These are phyloP conservation scores for Pomatorhinus ruficollis DNA, from an alignment of 2,113 vertebrate species.

Conservation along the genomic window DNA sequence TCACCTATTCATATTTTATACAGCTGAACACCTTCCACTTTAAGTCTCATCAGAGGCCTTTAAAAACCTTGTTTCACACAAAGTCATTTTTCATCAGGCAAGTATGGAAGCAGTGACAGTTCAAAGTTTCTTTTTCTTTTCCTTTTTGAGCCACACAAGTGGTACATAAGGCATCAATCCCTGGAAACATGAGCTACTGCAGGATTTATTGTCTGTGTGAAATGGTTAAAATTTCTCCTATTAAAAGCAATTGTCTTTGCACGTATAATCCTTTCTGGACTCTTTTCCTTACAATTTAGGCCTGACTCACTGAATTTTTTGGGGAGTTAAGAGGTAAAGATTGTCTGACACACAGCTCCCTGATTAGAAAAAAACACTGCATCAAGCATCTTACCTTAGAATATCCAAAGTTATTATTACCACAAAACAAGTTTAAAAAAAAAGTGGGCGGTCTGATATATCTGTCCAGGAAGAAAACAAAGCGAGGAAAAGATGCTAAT, in stretches of 20 bases:
- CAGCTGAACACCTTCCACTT: conserved; percentile 53
- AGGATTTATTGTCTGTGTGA: not conserved
- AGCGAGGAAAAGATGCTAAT: rapidly evolving
- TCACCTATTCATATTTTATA: conserved; percentile 70
- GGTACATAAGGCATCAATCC: not conserved
- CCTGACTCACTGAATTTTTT: not conserved
- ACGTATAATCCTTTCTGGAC: not conserved
- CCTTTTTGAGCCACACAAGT: not conserved
- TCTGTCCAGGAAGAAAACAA: not conserved
- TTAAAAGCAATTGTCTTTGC: not conserved
- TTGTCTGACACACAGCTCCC: not conserved
- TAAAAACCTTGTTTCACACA: conserved; percentile 43
- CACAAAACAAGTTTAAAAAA: not conserved
- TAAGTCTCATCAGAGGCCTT: conserved; percentile 59
- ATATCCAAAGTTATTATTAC: not conserved
- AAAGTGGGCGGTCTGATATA: not conserved
- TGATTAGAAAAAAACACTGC: not conserved
- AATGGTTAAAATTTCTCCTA: not conserved
- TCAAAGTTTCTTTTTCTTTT: conserved; percentile 10
- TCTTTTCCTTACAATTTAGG: not conserved
- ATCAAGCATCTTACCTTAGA: not conserved
- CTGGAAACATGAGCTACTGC: not conserved
- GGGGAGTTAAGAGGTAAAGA: not conserved
- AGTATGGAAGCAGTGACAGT: not conserved
- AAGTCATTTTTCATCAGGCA: conserved; percentile 31